Base-by-base conservation (phyloP, 1,140 invertebrate species). In the Nephila pilipes region DNA sequence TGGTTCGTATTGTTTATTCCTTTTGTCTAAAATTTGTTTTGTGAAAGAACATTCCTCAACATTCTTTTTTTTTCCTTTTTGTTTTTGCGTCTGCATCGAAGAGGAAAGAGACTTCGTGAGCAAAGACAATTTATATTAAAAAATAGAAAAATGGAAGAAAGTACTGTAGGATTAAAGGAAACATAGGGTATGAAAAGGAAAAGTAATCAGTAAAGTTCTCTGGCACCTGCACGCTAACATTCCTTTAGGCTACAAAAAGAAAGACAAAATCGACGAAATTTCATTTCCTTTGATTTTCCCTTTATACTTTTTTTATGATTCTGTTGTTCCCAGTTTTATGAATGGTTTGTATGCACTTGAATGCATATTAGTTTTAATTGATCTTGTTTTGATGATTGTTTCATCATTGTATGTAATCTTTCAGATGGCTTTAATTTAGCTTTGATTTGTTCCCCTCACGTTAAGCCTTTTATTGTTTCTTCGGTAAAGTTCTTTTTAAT, bases 111-210 rank as follows among this genome's bases (percentile, higher is more conserved):
- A 83, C 81, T 83, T 83, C 81, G 54, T 83, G 38, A 83, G 36
- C 81, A 83, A 83, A 87, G 85, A 87, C 55, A n/a, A 87, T 87
- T 87, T 36, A 87, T 87, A 87, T 87, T 87, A 87, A 87, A 87
- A 75, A 87, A 87, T 60, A 60, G 55, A 87, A 57, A 54, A 87
- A 87, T 25, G 85, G 85, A 87, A 87, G 55, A 87, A 87, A 58
- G 60, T 87, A 87, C 57, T 57, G 58, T 60, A 57, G 85, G 85
- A 87, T 87, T 87, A 87, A 25, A 87, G 85, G 32, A 60, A 60
- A 29, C 29, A n/a, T n/a, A 60, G 36, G 38, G 85, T 87, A 87
- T 58, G 58, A 87, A 87, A 87, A 57, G n/a, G 85, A 87, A 87
- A 87, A 87, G 85, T 87, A 87, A 87, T 87, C 85, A 87, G 85